These are phyloP conservation scores for Ictalurus furcatus DNA, from an alignment of 2,113 vertebrate genomes.

Conservation along the genomic window DNA sequence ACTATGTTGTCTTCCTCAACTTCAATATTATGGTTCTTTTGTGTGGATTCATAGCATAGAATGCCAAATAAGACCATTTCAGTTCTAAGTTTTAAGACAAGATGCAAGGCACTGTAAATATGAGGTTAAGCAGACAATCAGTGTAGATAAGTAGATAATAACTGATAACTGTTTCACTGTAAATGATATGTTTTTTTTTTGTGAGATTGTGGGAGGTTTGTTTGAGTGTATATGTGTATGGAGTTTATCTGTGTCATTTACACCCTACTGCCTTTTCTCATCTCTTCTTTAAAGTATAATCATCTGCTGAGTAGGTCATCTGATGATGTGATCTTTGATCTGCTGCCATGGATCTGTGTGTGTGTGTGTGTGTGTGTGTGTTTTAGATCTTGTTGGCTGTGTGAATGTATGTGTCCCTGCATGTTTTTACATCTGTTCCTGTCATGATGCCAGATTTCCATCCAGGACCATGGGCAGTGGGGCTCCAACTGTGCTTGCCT, in stretches of 20 bases:
- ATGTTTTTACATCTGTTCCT: constrained; percentile 56
- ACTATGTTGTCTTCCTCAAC: background rate
- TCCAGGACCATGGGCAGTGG: constrained; percentile 44
- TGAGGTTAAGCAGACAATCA: background rate
- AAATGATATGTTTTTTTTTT: constrained; percentile 5
- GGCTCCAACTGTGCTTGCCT: constrained; percentile 49
- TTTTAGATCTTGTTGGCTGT: constrained; percentile 27
- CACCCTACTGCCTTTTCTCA: background rate
- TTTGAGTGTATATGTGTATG: background rate
- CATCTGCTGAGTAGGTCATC: constrained; percentile 41
- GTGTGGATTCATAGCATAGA: background rate
- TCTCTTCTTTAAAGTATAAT: constrained; percentile 13
- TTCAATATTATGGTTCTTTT: too few species aligned
- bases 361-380: constrained; percentile 6
- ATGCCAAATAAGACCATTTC: background rate
- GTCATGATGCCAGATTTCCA: constrained; percentile 53
- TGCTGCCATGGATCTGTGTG: constrained; percentile 19
- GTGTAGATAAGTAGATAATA: background rate
- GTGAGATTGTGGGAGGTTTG: background rate
- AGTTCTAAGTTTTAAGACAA: background rate
- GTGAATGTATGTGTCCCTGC: constrained; percentile 37
- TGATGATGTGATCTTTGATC: constrained; percentile 42
- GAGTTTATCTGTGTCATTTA: background rate
- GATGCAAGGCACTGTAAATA: background rate
- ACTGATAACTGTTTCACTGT: background rate